Conservation (phyloP, 1,140 invertebrate species). For the Pseudomyrmex flavicornis region DNA sequence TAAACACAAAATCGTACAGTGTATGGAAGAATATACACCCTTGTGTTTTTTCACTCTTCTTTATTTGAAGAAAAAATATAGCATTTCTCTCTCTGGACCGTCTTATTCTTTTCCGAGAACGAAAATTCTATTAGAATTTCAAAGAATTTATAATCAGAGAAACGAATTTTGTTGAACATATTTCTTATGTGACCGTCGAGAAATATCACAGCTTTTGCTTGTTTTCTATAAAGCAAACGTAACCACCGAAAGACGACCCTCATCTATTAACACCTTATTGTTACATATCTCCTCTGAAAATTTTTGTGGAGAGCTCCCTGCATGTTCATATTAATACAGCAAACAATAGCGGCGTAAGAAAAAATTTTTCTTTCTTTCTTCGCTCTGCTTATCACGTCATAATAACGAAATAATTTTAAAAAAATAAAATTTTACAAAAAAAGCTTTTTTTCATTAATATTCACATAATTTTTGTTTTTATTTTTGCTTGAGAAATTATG, state of each 20-base stretch:
- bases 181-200: conserved; percentile 47
- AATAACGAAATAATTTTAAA: neutral
- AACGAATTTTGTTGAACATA: conserved; percentile 62
- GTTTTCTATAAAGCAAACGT: conserved; percentile 71
- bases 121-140: conserved; percentile 49
- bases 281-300: conserved; percentile 19
- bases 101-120: neutral
- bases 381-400: neutral
- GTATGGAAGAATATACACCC: neutral
- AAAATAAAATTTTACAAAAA: neutral
- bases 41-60: conserved; percentile 3
- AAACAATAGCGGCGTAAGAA: conserved; percentile 36
- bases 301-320: conserved; percentile 27
- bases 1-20: conserved; percentile 26
- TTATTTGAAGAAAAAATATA: conserved; percentile 57
- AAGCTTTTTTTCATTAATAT: neutral
- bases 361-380: conserved; percentile 9
- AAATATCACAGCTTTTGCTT: conserved; percentile 54
- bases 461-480: no score
- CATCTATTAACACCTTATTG: conserved; percentile 64
- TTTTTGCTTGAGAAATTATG: neutral
- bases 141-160: conserved; percentile 52
- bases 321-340: conserved; percentile 64
- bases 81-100: conserved; percentile 25
- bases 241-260: conserved; percentile 7